Evolutionary conservation across 2,797 vertebrate species (phyloP), one percentile per base, ranked within the genome.

Genomic region (Serranus cabrilla): DNA sequence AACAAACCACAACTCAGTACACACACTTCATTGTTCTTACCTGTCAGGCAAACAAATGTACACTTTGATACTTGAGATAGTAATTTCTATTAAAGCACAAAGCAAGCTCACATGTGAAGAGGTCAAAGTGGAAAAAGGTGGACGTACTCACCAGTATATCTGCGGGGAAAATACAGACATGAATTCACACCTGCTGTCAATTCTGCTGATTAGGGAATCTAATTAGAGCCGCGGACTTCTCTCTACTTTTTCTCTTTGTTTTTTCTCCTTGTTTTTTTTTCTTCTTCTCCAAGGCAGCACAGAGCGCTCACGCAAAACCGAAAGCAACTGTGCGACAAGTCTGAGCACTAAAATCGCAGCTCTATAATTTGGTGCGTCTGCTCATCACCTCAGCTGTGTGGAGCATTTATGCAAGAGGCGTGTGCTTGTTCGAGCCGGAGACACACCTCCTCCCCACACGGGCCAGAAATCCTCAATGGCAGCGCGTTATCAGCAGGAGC

Each of bases 141-240:
- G 31, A 23, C 20, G 31, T 59, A 93, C 94, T 94, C 83, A 95
- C 94, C 94, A 90, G 87, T 92, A 94, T 39, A 90, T 86, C 62
- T 89, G 87, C 58, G 90, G 82, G 66, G 88, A 81, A 86, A 90
- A 91, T 76, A 90, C 92, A 94, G 94, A 94, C 94, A 95, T 95
- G 89, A 93, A 95, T 91, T 94, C 92, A 89, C 93, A 91, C 90
- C 91, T 93, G 91, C 90, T 74, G 87, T 70, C 78, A 79, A 51
- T 80, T 79, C 76, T 75, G 77, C 46, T 82, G 84, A 82, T 73
- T 43, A 54, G 43, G 55, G 69, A 84, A 86, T 34, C 34, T 60
- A 64, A 68, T 49, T 11, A 31, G 55, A 56, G 57, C 67, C 66
- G 9, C 49, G 46, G 64, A 80, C 76, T 78, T 81, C 14, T 40